Percentiles rank a stretch among this genome's conserved stretches.
Evolutionary conservation across 2,888 invertebrate genomes (phyloP).

Genomic region (Sepioteuthis lessoniana): DNA sequence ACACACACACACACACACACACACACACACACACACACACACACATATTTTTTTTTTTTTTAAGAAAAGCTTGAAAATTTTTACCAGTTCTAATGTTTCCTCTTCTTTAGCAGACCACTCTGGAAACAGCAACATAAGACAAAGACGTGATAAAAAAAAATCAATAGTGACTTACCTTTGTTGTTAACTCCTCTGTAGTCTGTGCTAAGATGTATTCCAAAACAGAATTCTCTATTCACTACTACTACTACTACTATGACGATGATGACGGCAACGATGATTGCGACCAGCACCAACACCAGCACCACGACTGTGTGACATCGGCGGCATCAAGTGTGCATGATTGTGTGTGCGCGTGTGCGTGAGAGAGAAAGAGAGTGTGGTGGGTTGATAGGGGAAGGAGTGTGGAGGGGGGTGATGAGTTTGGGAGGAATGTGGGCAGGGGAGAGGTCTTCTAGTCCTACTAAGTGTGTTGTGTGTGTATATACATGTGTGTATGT

Average conservation of each 20-base stretch:
- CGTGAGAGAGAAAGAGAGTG: neutral
- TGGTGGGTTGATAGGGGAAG: too few relatives aligned
- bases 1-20: too few relatives aligned
- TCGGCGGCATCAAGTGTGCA: neutral
- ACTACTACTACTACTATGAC: conserved; percentile 4
- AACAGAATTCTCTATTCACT: conserved; percentile 2
- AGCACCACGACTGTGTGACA: neutral
- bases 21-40: neutral
- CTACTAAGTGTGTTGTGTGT: neutral
- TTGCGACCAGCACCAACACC: neutral
- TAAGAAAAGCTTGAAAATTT: too few relatives aligned
- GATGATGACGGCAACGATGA: neutral
- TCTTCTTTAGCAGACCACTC: neutral
- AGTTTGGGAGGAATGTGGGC: neutral
- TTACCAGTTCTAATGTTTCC: neutral
- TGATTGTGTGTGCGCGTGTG: neutral
- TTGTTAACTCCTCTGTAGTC: conserved; percentile 12
- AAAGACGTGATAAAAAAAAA: neutral
- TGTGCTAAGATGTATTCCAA: conserved; percentile 14
- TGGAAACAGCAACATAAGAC: neutral
- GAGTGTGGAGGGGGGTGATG: too few relatives aligned
- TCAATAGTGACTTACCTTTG: conserved; percentile 23
- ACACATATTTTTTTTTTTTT: too few relatives aligned
- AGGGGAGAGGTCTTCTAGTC: neutral
- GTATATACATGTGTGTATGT: neutral